Evolutionary conservation across 2,113 vertebrate genomes (phyloP), one percentile per base, ranked within the genome.

Genomic region (Sylvia atricapilla): DNA sequence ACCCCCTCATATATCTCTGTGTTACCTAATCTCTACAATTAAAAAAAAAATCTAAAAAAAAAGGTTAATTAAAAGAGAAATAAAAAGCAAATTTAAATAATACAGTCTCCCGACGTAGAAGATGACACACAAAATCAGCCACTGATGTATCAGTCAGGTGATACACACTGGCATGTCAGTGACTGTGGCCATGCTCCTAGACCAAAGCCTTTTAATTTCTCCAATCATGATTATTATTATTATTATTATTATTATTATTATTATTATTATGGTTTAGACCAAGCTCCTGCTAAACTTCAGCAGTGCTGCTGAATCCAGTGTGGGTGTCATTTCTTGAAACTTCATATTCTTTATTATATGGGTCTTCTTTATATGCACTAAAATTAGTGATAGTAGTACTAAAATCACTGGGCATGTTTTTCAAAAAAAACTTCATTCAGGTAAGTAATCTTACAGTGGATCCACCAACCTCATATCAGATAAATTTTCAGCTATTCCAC

Each of bases 371-470:
- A 77, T 39, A 69, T 13, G 28, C 14, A 50, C 35, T 77, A 77
- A 88, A 90, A 80, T 68, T n/a, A 87, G 35, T 27, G 46, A 37
- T 13, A 47, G 39, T 10, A 15, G 17, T 52, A 81, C 44, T 84
- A 90, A 94, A 88, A 73, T 62, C 53, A 86, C 37, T 24, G 52
- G 39, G 47, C 20, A 70, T 50, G 25, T 63, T 59, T 86, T 77
- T 56, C 33, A 88, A 68, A 77, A 63, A 60, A 90, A 88, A 56
- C 12, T 20, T 64, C 37, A 67, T 72, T 64, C 44, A 81, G 60
- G 64, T 92, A 94, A 91, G 81, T 92, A 80, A 90, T 10, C 17
- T 50, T 63, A 74, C 12, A 81, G 72, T 23, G 84, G 74, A 78
- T 41, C 33, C 25, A 64, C 50, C 33, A 74, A 33, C 9, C 25